Base-by-base conservation (phyloP, 2,113 vertebrate species). In the Monopterus albus region DNA sequence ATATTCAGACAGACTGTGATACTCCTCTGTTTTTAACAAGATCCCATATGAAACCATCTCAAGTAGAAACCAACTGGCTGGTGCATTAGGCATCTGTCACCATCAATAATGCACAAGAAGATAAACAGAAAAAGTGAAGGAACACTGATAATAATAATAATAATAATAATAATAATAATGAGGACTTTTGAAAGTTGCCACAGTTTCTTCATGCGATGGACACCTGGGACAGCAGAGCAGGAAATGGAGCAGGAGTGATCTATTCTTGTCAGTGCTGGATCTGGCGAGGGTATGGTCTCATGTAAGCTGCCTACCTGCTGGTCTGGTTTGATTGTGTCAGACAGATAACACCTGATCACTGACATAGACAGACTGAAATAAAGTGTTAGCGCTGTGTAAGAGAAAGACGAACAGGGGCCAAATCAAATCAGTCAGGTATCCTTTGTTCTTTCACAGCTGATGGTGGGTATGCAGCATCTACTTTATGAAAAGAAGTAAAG, bases 41-140 rank as follows among this genome's bases (percentile, higher is more conserved):
- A 57, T 77, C 67, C 74, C 53, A 17, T 3, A 47, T 46, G 62
- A 59, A 69, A 61, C 40, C 25, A 7, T 65, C 72, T 67, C 58
- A 7, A 14, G 62, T 42, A 49, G 31, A 57, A 33, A 47, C 72
- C 72, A 75, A 88, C 79, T 62, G 84, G 47, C 56, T 25, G 35
- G 28, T 90, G 57, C 75, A 91, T 86, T 80, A 91, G 91, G 88
- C 79, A 91, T 86, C 78, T 72, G 73, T 53, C 2, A 14, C 21
- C 72, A 85, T 89, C 78, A 84, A 88, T 87, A 86, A 91, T 88
- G 77, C 71, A 91, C 40, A 18, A 8, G 45, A 5, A 25, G 68
- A 83, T 73, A 77, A 21, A 55, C 8, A 40, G 17, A 52, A 40
- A 47, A 45, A 45, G 56, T 20, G 2, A 40, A 20, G 17, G 29